These are phyloP conservation scores for Engraulis encrasicolus DNA, from an alignment of 2,113 vertebrate species.

Conservation along the genomic window DNA sequence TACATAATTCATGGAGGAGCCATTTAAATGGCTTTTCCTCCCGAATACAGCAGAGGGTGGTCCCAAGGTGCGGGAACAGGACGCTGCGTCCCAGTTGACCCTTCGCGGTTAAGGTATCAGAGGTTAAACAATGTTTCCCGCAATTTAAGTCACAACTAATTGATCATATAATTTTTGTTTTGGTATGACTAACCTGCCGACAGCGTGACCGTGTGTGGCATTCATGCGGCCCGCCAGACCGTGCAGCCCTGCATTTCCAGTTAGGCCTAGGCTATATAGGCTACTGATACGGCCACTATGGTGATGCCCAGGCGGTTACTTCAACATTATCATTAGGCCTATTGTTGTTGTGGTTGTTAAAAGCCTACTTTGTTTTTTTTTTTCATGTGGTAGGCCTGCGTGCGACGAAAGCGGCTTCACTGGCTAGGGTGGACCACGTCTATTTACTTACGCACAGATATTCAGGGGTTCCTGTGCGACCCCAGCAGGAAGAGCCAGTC, in stretches of 20 bases:
- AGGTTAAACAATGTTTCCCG: constrained; percentile 80
- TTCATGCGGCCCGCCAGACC: not conserved
- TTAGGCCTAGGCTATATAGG: not conserved
- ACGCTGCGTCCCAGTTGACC: constrained; percentile 64
- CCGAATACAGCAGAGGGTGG: constrained; percentile 21
- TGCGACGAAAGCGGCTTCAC: not conserved
- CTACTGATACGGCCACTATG: not conserved
- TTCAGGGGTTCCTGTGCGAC: constrained; percentile 26
- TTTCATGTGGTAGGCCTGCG: no score
- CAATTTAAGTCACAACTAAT: constrained; percentile 65
- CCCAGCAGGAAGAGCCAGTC: constrained; percentile 52
- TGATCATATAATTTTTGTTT: constrained; percentile 58
- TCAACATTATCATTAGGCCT: not conserved
- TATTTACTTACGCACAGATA: not conserved
- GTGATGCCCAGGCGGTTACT: not conserved
- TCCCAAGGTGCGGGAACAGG: constrained; percentile 40
- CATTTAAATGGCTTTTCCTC: constrained; percentile 58
- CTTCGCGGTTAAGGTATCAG: constrained; percentile 72
- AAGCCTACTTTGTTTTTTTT: not conserved
- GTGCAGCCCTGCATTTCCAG: not conserved
- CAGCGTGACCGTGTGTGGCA: constrained; percentile 13
- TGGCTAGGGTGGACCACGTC: not conserved
- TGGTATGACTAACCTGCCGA: constrained; percentile 3
- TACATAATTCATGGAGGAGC: constrained; percentile 15
- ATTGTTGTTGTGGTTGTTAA: not conserved